Conservation (phyloP, 2,797 vertebrate species). For the Liasis olivaceus region DNA sequence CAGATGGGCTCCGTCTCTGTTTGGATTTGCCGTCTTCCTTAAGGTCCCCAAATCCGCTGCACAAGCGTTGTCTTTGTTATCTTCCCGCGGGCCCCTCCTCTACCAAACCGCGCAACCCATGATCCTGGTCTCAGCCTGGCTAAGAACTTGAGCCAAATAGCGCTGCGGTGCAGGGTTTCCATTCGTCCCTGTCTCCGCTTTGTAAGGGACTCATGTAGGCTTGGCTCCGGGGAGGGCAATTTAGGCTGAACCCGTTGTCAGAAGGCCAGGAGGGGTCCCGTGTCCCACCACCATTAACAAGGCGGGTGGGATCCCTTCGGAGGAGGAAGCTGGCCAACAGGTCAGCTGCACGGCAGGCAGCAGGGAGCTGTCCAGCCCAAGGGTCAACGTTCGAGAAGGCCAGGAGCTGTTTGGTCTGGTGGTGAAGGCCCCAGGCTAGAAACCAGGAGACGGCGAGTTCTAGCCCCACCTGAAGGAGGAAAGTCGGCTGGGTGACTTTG, state of each 20-base stretch:
- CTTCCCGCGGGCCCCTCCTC: constrained; percentile 53
- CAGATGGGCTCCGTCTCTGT: constrained; percentile 51
- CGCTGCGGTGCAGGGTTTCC: background rate
- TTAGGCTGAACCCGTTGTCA: background rate
- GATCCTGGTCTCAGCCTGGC: constrained; percentile 39
- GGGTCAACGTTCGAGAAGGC: background rate
- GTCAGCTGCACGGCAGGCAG: background rate
- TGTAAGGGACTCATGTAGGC: background rate
- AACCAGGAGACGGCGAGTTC: too few relatives aligned
- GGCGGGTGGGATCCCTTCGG: background rate
- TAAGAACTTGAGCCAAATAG: constrained; percentile 21
- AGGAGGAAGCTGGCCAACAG: background rate
- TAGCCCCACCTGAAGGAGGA: too few relatives aligned
- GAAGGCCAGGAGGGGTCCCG: background rate
- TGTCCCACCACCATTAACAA: background rate
- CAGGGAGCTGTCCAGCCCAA: background rate
- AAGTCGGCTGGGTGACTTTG: too few relatives aligned
- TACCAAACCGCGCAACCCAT: constrained; percentile 20
- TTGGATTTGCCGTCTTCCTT: constrained; percentile 66
- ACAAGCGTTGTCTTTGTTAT: constrained; percentile 60
- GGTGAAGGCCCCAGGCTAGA: too few relatives aligned
- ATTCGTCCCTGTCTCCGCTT: background rate
- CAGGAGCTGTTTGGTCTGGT: background rate
- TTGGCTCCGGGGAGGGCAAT: background rate
- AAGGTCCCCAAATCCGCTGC: constrained; percentile 63